Evolutionary conservation across 2,888 invertebrate genomes (phyloP).

Genomic region (Drosophila melanosoma): DNA sequence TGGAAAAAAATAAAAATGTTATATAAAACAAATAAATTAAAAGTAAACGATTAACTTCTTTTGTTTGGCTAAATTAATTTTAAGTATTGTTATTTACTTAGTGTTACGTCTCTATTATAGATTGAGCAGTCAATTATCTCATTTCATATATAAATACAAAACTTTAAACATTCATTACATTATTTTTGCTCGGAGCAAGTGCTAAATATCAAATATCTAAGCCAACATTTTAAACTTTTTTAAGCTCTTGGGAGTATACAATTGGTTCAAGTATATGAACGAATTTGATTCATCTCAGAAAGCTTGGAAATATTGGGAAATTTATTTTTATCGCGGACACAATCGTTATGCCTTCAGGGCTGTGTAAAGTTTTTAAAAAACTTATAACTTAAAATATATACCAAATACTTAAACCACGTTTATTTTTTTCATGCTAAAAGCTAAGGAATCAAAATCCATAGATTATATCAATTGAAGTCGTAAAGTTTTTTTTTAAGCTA

Average conservation of each 20-base stretch:
- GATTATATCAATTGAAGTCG: no score
- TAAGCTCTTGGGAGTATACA: background rate
- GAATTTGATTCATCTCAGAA: background rate
- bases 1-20: background rate
- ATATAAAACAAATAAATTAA: no score
- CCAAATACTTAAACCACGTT: background rate
- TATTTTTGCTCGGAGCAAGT: background rate
- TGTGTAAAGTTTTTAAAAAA: background rate
- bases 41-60: background rate
- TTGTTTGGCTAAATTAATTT: no score
- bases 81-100: background rate
- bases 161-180: fast-evolving
- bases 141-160: background rate
- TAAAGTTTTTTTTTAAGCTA: background rate
- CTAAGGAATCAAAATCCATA: background rate
- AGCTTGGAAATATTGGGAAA: background rate
- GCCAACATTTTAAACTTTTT: background rate
- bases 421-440: background rate
- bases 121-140: no score
- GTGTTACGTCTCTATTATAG: background rate
- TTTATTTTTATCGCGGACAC: background rate
- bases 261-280: constrained; percentile 1
- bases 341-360: background rate
- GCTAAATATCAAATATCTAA: background rate
- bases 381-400: fast-evolving